phyloP scores from a whole-genome alignment of 2,113 vertebrate species.

The Nannospalax galili region DNA sequence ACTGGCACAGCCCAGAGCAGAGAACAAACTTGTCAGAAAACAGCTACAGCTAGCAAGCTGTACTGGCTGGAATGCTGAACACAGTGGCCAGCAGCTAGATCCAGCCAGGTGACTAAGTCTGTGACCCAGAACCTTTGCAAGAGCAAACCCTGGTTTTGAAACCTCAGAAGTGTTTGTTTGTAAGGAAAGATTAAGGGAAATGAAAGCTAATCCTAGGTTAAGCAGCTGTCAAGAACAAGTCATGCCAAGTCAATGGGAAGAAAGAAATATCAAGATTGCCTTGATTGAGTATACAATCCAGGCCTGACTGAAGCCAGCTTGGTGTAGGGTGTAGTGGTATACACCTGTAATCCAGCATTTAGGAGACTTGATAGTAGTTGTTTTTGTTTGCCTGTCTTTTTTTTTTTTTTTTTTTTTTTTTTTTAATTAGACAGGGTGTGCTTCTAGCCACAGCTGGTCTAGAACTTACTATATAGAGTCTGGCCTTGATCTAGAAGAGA shows the following conservation, averaged over 20 bases:
- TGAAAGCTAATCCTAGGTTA: background rate
- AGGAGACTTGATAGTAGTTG: background rate
- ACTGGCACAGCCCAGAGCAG: background rate
- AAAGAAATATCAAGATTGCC: background rate
- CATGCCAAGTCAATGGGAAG: background rate
- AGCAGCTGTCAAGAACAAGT: background rate
- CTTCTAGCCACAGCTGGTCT: no score
- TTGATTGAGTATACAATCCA: background rate
- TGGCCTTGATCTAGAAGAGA: no score
- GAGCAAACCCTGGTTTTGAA: background rate
- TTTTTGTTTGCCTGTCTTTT: no score
- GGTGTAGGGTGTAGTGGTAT: background rate
- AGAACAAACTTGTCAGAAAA: background rate
- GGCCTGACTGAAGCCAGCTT: background rate
- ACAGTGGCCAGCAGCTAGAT: background rate
- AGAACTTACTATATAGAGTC: no score
- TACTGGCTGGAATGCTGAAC: background rate
- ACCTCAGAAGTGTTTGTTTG: background rate
- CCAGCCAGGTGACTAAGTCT: background rate
- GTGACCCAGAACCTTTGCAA: background rate
- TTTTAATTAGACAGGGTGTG: no score
- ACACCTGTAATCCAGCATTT: no score
- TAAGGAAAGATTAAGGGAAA: background rate
- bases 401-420: no score
- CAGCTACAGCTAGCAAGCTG: background rate